Evolutionary conservation across 2,797 vertebrate species (phyloP), one percentile per base, ranked within the genome.

Genomic region (Pogonophryne albipinna): DNA sequence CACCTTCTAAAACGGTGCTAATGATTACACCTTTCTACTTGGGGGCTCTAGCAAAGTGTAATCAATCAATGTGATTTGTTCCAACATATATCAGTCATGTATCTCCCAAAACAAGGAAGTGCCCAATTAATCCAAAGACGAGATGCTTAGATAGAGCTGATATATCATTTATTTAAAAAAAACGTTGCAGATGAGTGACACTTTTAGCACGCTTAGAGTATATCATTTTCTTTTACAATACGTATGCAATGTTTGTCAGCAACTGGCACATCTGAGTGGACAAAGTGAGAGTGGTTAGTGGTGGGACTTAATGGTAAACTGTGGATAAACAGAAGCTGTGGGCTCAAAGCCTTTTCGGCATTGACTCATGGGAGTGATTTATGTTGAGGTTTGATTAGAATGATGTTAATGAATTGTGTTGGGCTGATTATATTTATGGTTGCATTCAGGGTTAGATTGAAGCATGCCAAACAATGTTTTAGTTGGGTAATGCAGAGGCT

Each of bases 271-370:
- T 67, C 50, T 78, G 75, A 73, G 41, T 27, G 34, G 66, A 61
- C 59, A 41, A 10, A 62, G 55, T n/a, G 52, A 64, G 62, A 62
- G 62, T 68, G 62, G 58, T 84, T 71, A 76, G 78, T 64, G 67
- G 59, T 68, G 38, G 66, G 38, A 49, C 64, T 45, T 49, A 10
- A 38, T 63, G 51, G 62, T 55, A 45, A 60, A 70, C 38, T 71
- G 4, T 8, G 38, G 52, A 34, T 57, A 34, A 79, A 59, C n/a
- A 11, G 19, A 38, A 27, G 45, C 61, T 60, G 51, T 53, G 61
- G 68, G 51, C 31, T 61, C 5, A 6, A 44, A 23, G 51, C 59
- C 31, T 9, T 9, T 42, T 56, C 42, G 27, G 52, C 79, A 66
- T 6, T 71, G 75, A 65, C 63, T 72, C 67, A 51, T 59, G 20